phyloP scores from a whole-genome alignment of 2,888 invertebrate species.

The Cabera pusaria region DNA sequence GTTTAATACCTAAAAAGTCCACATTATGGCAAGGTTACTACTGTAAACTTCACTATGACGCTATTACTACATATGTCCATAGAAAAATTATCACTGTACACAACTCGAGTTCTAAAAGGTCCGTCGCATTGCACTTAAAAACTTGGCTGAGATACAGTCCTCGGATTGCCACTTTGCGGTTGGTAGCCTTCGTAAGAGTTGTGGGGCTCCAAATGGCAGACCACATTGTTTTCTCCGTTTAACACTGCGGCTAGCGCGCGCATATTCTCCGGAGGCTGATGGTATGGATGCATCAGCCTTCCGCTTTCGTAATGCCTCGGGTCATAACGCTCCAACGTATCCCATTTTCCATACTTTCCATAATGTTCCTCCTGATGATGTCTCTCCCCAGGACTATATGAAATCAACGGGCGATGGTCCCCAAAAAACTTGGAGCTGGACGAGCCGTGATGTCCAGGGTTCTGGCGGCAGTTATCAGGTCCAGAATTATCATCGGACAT shows the following conservation, averaged over 20 bases:
- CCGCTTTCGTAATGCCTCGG: constrained; percentile 77
- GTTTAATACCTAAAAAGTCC: constrained; percentile 64
- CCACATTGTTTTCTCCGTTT: constrained; percentile 92
- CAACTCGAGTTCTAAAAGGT: constrained; percentile 28
- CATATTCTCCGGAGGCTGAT: constrained; percentile 81
- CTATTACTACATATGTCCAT: constrained; percentile 69
- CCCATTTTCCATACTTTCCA: constrained; percentile 79
- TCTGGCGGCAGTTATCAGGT: constrained; percentile 87
- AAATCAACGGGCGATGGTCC: constrained; percentile 91
- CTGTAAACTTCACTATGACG: constrained; percentile 55
- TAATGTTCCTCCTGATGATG: constrained; percentile 77
- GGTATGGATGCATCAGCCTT: constrained; percentile 78
- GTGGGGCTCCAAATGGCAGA: constrained; percentile 92
- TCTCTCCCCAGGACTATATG: constrained; percentile 88
- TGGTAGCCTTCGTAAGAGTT: constrained; percentile 79
- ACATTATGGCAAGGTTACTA: constrained; percentile 80
- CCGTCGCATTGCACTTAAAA: constrained; percentile 56
- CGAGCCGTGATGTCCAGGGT: constrained; percentile 81
- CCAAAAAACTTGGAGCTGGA: constrained; percentile 88
- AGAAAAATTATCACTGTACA: constrained; percentile 78
- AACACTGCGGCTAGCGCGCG: constrained; percentile 89
- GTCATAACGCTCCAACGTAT: constrained; percentile 79
- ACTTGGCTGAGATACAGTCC: constrained; percentile 80
- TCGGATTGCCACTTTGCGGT: constrained; percentile 69
- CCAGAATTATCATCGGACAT: constrained; percentile 88